A percentile compares a stretch with the other conserved stretches of the same genome.
These are phyloP conservation scores for Amblyraja radiata DNA, from an alignment of 2,797 vertebrate species.

Conservation along the genomic window DNA sequence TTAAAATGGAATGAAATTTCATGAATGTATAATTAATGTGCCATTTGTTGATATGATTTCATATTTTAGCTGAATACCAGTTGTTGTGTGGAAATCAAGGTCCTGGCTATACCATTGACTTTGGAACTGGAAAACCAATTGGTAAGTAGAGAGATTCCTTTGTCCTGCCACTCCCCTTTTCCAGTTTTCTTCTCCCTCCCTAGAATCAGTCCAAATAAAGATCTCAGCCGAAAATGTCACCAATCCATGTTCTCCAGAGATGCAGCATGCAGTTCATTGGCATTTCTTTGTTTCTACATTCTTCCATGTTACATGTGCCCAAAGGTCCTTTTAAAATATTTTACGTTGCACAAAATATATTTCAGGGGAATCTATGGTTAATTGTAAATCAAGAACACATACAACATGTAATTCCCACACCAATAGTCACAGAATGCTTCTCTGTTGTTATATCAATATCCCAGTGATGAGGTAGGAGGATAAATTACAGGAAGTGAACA, in stretches of 20 bases:
- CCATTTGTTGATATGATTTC: conserved; percentile 36
- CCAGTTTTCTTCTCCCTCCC: too few relatives aligned
- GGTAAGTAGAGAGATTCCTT: conserved; percentile 54
- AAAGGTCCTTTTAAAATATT: not conserved
- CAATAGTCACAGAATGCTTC: not conserved
- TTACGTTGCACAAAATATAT: conserved; percentile 4
- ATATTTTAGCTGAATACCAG: conserved; percentile 62
- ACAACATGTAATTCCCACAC: not conserved
- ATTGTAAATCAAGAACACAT: not conserved
- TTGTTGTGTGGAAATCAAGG: conserved; percentile 67
- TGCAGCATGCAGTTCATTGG: too few relatives aligned
- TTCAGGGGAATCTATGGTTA: not conserved
- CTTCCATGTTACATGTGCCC: not conserved
- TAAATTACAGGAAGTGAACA: not conserved
- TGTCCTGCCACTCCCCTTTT: not conserved
- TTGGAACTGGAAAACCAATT: conserved; percentile 71
- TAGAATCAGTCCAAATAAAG: too few relatives aligned
- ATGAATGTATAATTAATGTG: not conserved
- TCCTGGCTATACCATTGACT: conserved; percentile 73
- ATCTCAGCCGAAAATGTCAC: too few relatives aligned
- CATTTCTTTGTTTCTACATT: too few relatives aligned
- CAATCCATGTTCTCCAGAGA: too few relatives aligned
- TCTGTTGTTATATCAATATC: too few relatives aligned
- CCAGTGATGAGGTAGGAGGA: not conserved
- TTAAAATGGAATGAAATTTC: not conserved